Conservation (phyloP, 2,797 vertebrate genomes). For the Notoglanidium macrostoma region DNA sequence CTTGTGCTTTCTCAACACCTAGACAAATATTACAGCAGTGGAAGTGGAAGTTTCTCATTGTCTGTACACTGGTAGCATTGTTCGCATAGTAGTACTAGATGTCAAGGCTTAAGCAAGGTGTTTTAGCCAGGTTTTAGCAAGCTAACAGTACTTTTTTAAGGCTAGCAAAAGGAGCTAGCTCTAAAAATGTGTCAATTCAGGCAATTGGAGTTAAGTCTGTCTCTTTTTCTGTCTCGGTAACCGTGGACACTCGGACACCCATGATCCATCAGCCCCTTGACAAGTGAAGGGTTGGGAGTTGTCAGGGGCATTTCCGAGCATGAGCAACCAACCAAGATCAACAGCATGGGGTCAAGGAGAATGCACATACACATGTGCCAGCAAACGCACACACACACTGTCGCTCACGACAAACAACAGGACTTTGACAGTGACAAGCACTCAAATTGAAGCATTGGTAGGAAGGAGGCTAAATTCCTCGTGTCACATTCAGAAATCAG, state of each 20-base stretch:
- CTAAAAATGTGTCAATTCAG: background rate
- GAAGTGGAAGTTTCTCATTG: background rate
- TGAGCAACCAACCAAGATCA: slow-evolving; percentile 47
- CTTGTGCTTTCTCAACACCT: slow-evolving; percentile 21
- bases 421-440: slow-evolving; percentile 34
- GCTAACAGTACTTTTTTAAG: background rate
- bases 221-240: slow-evolving; percentile 4
- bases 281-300: slow-evolving; percentile 52
- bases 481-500: slow-evolving; percentile 23
- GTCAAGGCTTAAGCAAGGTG: background rate
- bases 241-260: slow-evolving; percentile 12
- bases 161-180: background rate
- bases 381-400: slow-evolving; percentile 30
- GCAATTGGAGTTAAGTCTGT: background rate
- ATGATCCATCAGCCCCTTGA: slow-evolving; percentile 56
- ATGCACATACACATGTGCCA: slow-evolving; percentile 26
- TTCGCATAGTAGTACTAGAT: background rate
- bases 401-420: slow-evolving; percentile 24
- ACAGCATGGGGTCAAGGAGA: slow-evolving; percentile 60
- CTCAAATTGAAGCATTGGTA: slow-evolving; percentile 26
- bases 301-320: slow-evolving; percentile 55
- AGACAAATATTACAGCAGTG: background rate
- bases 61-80: too few species aligned
- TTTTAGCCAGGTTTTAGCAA: background rate
- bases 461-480: slow-evolving; percentile 2